phyloP scores from a whole-genome alignment of 2,888 invertebrate species.

The Zaprionus lineosus region DNA sequence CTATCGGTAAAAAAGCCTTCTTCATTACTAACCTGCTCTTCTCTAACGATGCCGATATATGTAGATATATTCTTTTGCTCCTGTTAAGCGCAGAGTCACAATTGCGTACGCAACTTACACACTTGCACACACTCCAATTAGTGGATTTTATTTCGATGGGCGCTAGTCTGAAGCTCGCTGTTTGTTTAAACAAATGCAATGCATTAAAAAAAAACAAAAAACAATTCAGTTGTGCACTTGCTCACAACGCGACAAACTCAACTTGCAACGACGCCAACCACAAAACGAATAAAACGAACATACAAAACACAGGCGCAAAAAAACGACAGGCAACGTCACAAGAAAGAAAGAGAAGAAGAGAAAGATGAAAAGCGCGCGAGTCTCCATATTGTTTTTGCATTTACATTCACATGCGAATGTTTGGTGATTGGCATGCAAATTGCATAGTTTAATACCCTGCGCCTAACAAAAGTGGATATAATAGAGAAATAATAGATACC shows the following conservation, averaged over 20 bases:
- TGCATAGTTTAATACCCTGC: background rate
- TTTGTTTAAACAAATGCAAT: conserved; percentile 23
- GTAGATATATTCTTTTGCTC: background rate
- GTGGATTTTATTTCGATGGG: background rate
- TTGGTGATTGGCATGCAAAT: conserved; percentile 43
- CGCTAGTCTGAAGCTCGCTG: background rate
- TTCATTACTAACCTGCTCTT: conserved; percentile 28
- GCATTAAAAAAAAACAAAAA: conserved; percentile 1
- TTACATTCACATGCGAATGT: conserved; percentile 2
- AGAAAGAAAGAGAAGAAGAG: background rate
- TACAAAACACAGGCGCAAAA: conserved; percentile 27
- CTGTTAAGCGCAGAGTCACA: no score
- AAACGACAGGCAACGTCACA: conserved; percentile 15
- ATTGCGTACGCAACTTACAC: background rate
- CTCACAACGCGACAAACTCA: conserved; percentile 31
- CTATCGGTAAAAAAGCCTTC: background rate
- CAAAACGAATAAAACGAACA: conserved; percentile 49
- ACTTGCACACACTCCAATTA: background rate
- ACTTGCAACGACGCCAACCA: conserved; percentile 45
- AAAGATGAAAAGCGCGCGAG: background rate
- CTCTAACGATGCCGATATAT: background rate
- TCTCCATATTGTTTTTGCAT: background rate
- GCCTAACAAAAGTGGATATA: background rate
- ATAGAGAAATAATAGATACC: background rate
- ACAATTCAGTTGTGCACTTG: conserved; percentile 35